Base-by-base conservation (phyloP, 2,797 vertebrate species). In the Mastacembelus armatus region DNA sequence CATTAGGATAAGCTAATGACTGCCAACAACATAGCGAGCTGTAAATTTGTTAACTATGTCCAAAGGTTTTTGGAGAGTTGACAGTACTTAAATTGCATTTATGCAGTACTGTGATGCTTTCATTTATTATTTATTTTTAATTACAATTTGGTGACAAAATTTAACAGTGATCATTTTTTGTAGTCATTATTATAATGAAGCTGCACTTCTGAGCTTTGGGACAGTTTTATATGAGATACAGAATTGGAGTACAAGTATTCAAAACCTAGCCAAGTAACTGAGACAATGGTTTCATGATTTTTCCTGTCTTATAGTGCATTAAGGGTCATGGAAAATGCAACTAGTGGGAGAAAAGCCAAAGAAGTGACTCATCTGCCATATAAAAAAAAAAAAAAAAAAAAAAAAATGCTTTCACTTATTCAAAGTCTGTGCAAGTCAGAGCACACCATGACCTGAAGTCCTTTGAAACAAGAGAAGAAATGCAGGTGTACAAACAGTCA, bases 401-500 rank as follows among this genome's bases (percentile, higher is more conserved):
- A n/a, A 66, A 48, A 66, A 67, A 59, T 21, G 40, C 30, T 19
- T 67, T 49, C 30, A 29, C 38, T 69, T 38, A 77, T 71, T 74
- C 48, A 55, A 19, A 38, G 0, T 22, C 3, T 19, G 36, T 27
- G n/a, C n/a, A n/a, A n/a, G n/a, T n/a, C 47, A 38, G 29, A 15
- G 5, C 22, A 43, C 35, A 38, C 56, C 19, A 16, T 68, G 52
- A 80, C 40, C 32, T 45, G 47, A 48, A 66, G 21, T 12, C 26
- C 32, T 22, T 22, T 36, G 22, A 74, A 74, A 73, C 48, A 60
- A 73, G 15, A 21, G 60, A 26, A 43, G 32, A 80, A 49, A 54
- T 2, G 1, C 49, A 30, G 61, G n/a, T 16, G 0, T 36, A 58
- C 32, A 54, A 69, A 72, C 35, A 33, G 10, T 21, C 47, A 59